phyloP scores from a whole-genome alignment of 2,888 invertebrate genomes.

The Ptilodon capucinus region DNA sequence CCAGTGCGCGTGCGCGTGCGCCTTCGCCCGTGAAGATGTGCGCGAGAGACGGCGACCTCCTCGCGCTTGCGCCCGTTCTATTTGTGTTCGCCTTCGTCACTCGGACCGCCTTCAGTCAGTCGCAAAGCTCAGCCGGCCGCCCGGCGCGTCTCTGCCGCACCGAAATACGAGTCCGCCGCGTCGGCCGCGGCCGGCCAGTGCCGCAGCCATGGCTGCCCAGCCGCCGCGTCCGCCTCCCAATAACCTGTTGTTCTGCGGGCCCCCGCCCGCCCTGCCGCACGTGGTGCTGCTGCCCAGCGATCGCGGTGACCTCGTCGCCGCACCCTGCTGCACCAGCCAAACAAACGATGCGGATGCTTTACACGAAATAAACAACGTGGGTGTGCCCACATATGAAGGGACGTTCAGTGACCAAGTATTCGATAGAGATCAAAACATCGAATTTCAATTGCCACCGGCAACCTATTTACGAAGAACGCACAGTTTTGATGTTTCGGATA shows the following conservation, averaged over 20 bases:
- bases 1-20: constrained; percentile 77
- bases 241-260: constrained; percentile 76
- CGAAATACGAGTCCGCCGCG: constrained; percentile 63
- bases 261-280: constrained; percentile 74
- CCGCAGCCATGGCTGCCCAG: constrained; percentile 76
- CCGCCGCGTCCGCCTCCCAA: constrained; percentile 75
- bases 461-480: constrained; percentile 66
- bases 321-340: constrained; percentile 49
- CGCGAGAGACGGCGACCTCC: constrained; percentile 81
- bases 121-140: constrained; percentile 77
- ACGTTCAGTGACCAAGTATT: constrained; percentile 51
- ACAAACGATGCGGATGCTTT: constrained; percentile 62
- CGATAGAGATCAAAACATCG: constrained; percentile 43
- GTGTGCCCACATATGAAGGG: constrained; percentile 66
- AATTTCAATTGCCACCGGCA: constrained; percentile 47
- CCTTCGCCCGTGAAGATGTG: constrained; percentile 81
- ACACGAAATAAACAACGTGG: constrained; percentile 77
- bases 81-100: constrained; percentile 82
- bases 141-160: constrained; percentile 73
- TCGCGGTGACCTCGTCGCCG: constrained; percentile 36
- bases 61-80: constrained; percentile 81
- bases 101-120: constrained; percentile 80
- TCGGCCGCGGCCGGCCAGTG: constrained; percentile 64
- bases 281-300: constrained; percentile 79
- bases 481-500: constrained; percentile 74